Conservation (phyloP, 2,113 vertebrate species). For the Paedocypris sp. region DNA sequence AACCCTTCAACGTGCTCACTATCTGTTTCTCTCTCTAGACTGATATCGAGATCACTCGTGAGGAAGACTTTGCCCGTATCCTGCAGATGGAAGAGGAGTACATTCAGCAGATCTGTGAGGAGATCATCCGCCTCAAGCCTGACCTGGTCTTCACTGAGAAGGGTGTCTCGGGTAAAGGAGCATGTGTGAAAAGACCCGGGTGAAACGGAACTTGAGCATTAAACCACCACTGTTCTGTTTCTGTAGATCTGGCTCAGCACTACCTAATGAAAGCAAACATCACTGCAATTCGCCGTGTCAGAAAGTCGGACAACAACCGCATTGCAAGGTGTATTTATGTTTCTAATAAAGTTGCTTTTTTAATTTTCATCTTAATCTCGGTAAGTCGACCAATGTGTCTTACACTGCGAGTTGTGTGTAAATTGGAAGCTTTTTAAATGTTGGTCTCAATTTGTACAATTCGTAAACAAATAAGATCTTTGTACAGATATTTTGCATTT, state of each 20-base stretch:
- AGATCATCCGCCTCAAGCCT: slow-evolving; percentile 81
- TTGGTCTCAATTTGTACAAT: too few species aligned
- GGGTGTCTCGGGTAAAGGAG: slow-evolving; percentile 77
- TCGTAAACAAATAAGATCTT: too few species aligned
- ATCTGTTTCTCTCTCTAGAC: slow-evolving; percentile 60
- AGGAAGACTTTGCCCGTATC: slow-evolving; percentile 91
- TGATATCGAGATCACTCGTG: slow-evolving; percentile 89
- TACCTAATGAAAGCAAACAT: slow-evolving; percentile 91
- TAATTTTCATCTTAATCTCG: too few species aligned
- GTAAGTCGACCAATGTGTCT: too few species aligned
- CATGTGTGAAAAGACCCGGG: neutral
- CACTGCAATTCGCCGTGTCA: slow-evolving; percentile 82
- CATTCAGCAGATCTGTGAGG: slow-evolving; percentile 91
- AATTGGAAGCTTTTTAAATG: too few species aligned
- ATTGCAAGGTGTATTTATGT: slow-evolving; percentile 72
- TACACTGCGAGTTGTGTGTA: too few species aligned
- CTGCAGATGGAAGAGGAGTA: slow-evolving; percentile 96
- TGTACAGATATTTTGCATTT: too few species aligned
- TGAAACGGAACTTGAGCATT: too few species aligned
- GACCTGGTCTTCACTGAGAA: slow-evolving; percentile 93
- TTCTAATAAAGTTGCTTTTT: too few species aligned
- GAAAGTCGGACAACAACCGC: slow-evolving; percentile 93
- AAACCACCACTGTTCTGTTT: too few species aligned
- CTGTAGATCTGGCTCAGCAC: slow-evolving; percentile 87
- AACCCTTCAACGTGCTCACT: too few species aligned